Conservation (phyloP, 2,797 vertebrate species). For the Gallirallus australis region DNA sequence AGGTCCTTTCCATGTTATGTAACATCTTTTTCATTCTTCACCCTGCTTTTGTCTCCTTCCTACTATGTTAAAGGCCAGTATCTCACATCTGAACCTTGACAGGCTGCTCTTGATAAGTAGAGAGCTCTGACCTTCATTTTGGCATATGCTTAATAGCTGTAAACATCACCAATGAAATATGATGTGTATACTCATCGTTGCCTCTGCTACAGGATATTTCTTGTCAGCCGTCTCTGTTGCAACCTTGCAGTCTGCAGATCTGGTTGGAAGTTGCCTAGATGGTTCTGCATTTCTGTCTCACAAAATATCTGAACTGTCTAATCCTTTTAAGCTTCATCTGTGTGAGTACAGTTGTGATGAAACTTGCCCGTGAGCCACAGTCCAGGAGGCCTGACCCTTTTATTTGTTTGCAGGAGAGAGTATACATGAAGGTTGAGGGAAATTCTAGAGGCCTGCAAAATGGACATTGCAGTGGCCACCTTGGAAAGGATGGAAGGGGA, state of each 20-base stretch:
- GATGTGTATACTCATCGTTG: neutral
- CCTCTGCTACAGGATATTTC: neutral
- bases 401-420: neutral
- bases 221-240: neutral
- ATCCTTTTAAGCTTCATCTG: neutral
- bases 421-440: neutral
- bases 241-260: neutral
- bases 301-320: neutral
- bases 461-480: neutral
- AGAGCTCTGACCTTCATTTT: neutral
- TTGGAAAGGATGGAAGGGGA: neutral
- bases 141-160: neutral
- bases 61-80: neutral
- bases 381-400: neutral
- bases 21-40: neutral
- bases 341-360: neutral
- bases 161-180: neutral
- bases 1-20: neutral
- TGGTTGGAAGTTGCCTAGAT: neutral
- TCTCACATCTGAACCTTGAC: neutral
- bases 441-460: neutral
- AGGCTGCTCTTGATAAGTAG: neutral
- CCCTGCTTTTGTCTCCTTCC: neutral
- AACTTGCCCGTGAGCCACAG: neutral
- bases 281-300: neutral